A percentile compares a stretch with the other conserved stretches of the same genome.
These are phyloP conservation scores for Alethe castanea DNA, from an alignment of 2,113 vertebrate species.

Conservation along the genomic window DNA sequence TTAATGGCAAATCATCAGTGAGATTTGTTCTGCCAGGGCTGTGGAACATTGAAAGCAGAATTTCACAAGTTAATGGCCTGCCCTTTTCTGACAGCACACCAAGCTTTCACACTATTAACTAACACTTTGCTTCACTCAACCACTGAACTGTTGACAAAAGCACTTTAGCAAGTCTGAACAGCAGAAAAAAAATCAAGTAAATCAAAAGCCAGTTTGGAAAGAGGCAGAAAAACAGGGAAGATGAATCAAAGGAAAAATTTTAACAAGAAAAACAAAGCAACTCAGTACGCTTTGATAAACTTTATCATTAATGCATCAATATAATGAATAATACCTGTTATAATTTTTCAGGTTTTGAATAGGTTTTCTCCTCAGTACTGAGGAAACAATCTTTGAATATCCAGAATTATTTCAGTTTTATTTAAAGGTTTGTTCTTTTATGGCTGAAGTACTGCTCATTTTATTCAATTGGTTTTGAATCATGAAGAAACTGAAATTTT, in stretches of 20 bases:
- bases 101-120: slow-evolving; percentile 74
- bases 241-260: background rate
- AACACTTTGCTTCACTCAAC: slow-evolving; percentile 71
- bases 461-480: background rate
- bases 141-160: slow-evolving; percentile 73
- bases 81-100: slow-evolving; percentile 73
- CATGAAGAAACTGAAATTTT: background rate
- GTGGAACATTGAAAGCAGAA: slow-evolving; percentile 42
- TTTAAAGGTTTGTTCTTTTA: background rate
- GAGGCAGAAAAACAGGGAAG: slow-evolving; percentile 24
- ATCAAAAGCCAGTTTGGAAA: slow-evolving; percentile 46
- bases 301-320: background rate
- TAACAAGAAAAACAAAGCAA: slow-evolving; percentile 6
- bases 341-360: background rate
- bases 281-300: background rate
- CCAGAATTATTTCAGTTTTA: background rate
- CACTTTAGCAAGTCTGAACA: slow-evolving; percentile 68
- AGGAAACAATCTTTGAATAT: background rate
- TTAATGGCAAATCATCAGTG: slow-evolving; percentile 52
- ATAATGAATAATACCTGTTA: background rate
- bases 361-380: background rate
- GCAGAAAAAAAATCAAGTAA: slow-evolving; percentile 62
- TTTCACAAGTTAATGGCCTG: slow-evolving; percentile 73
- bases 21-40: slow-evolving; percentile 55
- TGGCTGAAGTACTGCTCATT: background rate